Conservation (phyloP, 2,113 vertebrate species). For the Ceyx margarethae region DNA sequence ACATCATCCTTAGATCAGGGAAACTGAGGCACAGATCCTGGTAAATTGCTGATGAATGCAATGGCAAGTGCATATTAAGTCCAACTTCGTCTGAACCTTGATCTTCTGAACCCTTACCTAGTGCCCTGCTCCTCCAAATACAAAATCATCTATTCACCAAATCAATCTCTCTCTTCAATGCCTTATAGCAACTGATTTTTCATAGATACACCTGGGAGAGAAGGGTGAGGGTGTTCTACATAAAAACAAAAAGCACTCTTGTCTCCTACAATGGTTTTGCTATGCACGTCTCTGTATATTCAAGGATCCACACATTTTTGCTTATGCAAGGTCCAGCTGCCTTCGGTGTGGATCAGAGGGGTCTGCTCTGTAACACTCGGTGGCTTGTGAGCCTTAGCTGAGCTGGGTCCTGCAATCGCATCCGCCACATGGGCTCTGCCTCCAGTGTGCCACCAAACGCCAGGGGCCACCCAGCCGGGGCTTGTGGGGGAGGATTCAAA, state of each 20-base stretch:
- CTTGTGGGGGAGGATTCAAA: neutral
- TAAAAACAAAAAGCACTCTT: neutral
- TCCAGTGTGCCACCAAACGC: neutral
- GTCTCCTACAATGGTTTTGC: neutral
- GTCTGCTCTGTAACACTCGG: neutral
- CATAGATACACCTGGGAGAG: fast-evolving
- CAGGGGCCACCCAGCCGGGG: neutral
- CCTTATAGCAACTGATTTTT: neutral
- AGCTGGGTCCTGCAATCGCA: fast-evolving
- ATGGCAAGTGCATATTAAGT: fast-evolving
- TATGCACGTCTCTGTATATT: fast-evolving
- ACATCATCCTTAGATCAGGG: neutral
- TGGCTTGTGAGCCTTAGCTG: neutral
- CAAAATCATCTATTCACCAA: neutral
- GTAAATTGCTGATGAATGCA: neutral
- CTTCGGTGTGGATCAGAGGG: fast-evolving
- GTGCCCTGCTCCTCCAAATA: neutral
- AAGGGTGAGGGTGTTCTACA: neutral
- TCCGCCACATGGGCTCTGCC: fast-evolving
- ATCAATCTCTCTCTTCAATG: neutral
- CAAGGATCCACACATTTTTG: neutral
- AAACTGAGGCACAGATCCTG: neutral
- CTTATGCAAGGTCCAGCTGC: neutral
- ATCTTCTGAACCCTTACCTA: neutral
- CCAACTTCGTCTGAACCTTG: fast-evolving